These are phyloP conservation scores for Hoplias malabaricus DNA, from an alignment of 2,113 vertebrate species.

Conservation along the genomic window DNA sequence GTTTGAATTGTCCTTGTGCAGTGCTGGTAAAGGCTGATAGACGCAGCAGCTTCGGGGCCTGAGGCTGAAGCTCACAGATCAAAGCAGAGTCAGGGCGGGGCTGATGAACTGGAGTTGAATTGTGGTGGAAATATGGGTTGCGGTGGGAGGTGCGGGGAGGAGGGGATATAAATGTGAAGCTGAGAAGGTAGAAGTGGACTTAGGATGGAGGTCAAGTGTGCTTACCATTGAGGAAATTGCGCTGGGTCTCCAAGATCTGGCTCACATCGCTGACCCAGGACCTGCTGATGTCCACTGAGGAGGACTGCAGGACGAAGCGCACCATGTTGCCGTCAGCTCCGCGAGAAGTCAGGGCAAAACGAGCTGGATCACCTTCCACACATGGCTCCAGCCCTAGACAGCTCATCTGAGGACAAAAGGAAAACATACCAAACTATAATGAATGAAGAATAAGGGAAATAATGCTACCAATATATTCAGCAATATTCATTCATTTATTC, in stretches of 20 bases:
- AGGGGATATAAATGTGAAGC: too few relatives aligned
- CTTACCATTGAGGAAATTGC: slow-evolving; percentile 90
- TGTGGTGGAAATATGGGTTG: background rate
- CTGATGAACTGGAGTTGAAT: too few relatives aligned
- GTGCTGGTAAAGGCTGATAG: background rate
- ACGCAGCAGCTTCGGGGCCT: background rate
- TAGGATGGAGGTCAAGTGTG: background rate
- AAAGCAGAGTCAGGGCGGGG: background rate
- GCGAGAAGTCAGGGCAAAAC: slow-evolving; percentile 84
- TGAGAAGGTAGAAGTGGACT: too few relatives aligned
- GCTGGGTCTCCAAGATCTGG: slow-evolving; percentile 88
- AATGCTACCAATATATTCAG: background rate
- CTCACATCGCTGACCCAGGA: slow-evolving; percentile 84
- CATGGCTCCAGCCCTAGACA: slow-evolving; percentile 83
- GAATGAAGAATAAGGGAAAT: background rate
- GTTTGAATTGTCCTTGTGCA: background rate
- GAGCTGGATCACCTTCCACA: slow-evolving; percentile 78
- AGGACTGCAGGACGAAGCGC: slow-evolving; percentile 79
- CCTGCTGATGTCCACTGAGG: slow-evolving; percentile 73
- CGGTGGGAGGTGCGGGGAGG: background rate
- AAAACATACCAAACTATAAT: background rate
- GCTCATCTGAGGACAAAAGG: slow-evolving; percentile 78
- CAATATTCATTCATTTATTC: too few relatives aligned
- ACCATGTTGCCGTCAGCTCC: slow-evolving; percentile 80
- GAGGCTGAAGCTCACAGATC: background rate